These are phyloP conservation scores for Hipposideros larvatus DNA, from an alignment of 2,797 vertebrate species.

Conservation along the genomic window DNA sequence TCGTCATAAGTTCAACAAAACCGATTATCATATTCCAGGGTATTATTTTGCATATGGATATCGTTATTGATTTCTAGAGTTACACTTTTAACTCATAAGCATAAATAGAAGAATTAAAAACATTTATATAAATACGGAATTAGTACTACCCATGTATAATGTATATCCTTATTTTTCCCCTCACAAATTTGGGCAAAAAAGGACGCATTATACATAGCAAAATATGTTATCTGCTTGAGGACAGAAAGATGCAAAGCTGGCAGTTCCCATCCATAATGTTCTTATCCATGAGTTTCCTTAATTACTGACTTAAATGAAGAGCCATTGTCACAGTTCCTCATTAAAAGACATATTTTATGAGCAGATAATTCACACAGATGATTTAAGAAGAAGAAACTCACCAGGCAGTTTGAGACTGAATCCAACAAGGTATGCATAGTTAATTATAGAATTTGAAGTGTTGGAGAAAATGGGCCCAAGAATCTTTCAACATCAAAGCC, in stretches of 20 bases:
- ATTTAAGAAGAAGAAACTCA: conserved; percentile 69
- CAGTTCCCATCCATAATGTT: conserved; percentile 67
- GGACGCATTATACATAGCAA: too few relatives aligned
- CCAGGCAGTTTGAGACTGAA: conserved; percentile 54
- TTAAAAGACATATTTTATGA: conserved; percentile 68
- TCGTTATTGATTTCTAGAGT: too few relatives aligned
- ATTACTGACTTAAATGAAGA: conserved; percentile 72
- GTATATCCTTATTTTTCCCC: too few relatives aligned
- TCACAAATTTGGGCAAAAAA: too few relatives aligned
- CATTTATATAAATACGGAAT: too few relatives aligned
- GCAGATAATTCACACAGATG: conserved; percentile 45
- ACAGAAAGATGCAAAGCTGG: conserved; percentile 61
- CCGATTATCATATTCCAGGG: too few relatives aligned
- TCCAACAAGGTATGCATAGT: conserved; percentile 22
- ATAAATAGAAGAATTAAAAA: too few relatives aligned
- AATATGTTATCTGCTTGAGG: background rate
- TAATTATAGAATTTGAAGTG: conserved; percentile 43
- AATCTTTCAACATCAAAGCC: conserved; percentile 42
- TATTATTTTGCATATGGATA: too few relatives aligned
- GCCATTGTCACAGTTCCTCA: conserved; percentile 46
- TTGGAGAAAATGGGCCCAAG: conserved; percentile 36
- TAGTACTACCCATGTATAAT: too few relatives aligned
- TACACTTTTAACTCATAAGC: too few relatives aligned
- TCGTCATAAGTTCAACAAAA: too few relatives aligned
- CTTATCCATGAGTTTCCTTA: conserved; percentile 45